Percentiles rank a stretch among this genome's conserved stretches.
Conservation (phyloP, 2,888 invertebrate genomes). For the Caenorhabditis wallacei region DNA sequence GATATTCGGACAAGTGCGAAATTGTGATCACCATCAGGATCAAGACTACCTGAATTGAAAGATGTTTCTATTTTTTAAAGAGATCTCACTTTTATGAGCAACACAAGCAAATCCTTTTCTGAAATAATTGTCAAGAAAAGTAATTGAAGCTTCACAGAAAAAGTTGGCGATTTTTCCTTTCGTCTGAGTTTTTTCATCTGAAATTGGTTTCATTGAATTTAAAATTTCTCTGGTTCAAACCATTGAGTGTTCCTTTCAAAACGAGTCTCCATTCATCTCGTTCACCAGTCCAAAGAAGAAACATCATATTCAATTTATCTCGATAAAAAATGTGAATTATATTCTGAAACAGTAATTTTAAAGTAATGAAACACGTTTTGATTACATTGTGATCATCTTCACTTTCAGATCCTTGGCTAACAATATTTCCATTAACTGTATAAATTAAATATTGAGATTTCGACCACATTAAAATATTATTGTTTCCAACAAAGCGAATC, state of each 20-base stretch:
- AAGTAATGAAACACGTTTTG: background rate
- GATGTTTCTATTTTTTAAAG: background rate
- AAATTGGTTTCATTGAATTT: background rate
- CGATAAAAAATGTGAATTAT: conserved; percentile 74
- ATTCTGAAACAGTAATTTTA: background rate
- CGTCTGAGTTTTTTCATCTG: conserved; percentile 46
- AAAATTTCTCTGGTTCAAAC: background rate
- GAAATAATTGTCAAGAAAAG: conserved; percentile 57
- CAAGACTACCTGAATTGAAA: conserved; percentile 18
- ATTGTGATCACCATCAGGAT: conserved; percentile 41
- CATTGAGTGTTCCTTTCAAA: conserved; percentile 50
- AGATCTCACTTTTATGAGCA: conserved; percentile 28
- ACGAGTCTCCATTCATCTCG: conserved; percentile 76
- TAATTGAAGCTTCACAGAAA: conserved; percentile 64
- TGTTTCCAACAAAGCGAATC: conserved; percentile 58
- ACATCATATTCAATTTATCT: conserved; percentile 49
- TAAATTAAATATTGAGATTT: conserved; percentile 74
- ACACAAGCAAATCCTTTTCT: conserved; percentile 64
- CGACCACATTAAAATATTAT: conserved; percentile 76
- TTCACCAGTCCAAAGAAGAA: conserved; percentile 73
- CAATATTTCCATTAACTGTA: conserved; percentile 69
- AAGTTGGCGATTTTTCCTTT: conserved; percentile 42
- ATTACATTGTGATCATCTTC: conserved; percentile 30
- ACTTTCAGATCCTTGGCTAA: conserved; percentile 61
- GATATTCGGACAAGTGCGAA: conserved; percentile 47